These are phyloP conservation scores for Nymphalis c-album DNA, from an alignment of 2,888 invertebrate species.

Conservation along the genomic window DNA sequence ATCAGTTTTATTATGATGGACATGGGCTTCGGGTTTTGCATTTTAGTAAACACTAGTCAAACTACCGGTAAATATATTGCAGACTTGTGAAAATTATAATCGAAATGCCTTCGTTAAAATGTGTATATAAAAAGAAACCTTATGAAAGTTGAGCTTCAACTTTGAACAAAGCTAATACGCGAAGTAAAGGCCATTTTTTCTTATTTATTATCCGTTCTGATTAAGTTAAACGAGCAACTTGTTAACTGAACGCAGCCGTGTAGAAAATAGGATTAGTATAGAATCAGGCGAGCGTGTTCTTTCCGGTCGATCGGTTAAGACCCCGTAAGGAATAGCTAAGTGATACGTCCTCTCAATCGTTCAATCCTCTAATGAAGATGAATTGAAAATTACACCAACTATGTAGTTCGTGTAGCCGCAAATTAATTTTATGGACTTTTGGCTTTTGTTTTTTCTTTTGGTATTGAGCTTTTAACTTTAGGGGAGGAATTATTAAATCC, in stretches of 20 bases:
- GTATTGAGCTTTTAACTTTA: no score
- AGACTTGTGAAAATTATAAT: no score
- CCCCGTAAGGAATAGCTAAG: conserved; percentile 31
- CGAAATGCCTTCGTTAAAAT: no score
- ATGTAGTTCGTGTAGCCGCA: no score
- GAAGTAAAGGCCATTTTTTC: conserved; percentile 12
- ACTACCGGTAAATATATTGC: no score
- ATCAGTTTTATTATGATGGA: no score
- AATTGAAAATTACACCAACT: not conserved
- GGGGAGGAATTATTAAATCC: no score
- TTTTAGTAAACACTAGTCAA: no score
- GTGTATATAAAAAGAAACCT: not conserved
- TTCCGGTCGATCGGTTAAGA: conserved; percentile 30
- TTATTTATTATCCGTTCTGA: conserved; percentile 20
- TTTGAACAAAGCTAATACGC: conserved; percentile 3
- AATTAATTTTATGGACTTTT: no score
- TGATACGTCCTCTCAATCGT: conserved; percentile 25
- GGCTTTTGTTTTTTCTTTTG: no score
- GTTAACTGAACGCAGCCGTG: conserved; percentile 32
- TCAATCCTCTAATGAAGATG: conserved; percentile 21
- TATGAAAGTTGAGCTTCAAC: not conserved
- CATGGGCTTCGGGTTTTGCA: no score
- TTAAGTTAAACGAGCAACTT: conserved; percentile 32
- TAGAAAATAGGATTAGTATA: conserved; percentile 37
- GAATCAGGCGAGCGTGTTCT: conserved; percentile 37